These are phyloP conservation scores for Myocastor coypus DNA, from an alignment of 2,113 vertebrate species.

Conservation along the genomic window DNA sequence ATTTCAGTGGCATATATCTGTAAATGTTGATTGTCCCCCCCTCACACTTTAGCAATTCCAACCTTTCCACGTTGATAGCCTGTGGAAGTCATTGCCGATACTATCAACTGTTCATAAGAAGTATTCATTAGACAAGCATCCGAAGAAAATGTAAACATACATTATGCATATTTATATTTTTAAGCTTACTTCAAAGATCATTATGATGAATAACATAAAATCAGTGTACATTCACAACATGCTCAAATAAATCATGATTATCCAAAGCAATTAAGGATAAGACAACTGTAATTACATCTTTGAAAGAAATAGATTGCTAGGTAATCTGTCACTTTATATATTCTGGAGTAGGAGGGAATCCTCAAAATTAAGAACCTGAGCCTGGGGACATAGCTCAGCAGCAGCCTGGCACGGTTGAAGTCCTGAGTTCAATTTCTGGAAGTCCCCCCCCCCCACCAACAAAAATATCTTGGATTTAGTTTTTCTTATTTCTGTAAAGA, in stretches of 20 bases:
- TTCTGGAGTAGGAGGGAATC: not conserved
- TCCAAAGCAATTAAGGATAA: slow-evolving; percentile 61
- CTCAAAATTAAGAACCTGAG: not conserved
- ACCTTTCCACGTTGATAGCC: not conserved
- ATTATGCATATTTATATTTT: not conserved
- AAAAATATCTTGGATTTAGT: slow-evolving; percentile 26
- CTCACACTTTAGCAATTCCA: slow-evolving; percentile 28
- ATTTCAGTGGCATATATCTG: not conserved
- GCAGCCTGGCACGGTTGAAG: too few relatives aligned
- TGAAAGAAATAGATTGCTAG: slow-evolving; percentile 50
- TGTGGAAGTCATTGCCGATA: not conserved
- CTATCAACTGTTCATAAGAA: slow-evolving; percentile 22
- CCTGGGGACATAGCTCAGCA: too few relatives aligned
- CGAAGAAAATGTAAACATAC: not conserved
- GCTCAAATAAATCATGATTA: slow-evolving; percentile 67
- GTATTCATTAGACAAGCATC: not conserved
- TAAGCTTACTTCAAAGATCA: slow-evolving; percentile 53
- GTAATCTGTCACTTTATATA: slow-evolving; percentile 36
- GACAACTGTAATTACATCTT: slow-evolving; percentile 63
- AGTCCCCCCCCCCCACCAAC: too few relatives aligned
- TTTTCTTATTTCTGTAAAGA: slow-evolving; percentile 33
- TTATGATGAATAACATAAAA: slow-evolving; percentile 65
- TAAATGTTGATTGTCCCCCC: not conserved
- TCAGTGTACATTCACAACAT: slow-evolving; percentile 36
- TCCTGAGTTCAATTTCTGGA: too few relatives aligned